Percentiles rank a stretch among this genome's conserved stretches.
These are phyloP conservation scores for Oxycera nigricornis DNA, from an alignment of 2,888 invertebrate genomes.

Conservation along the genomic window DNA sequence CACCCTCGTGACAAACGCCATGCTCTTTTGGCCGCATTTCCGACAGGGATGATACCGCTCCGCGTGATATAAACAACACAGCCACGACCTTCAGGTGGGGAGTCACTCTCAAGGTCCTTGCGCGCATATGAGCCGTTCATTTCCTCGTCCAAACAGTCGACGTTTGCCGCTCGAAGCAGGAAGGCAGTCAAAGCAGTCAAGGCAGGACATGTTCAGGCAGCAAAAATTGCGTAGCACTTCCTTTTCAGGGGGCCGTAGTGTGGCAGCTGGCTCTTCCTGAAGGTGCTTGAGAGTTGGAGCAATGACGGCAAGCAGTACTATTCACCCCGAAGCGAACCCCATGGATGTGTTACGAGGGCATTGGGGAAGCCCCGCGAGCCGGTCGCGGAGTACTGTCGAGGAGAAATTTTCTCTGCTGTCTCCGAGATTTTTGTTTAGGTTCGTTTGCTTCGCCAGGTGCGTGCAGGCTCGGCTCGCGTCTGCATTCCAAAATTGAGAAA, in stretches of 20 bases:
- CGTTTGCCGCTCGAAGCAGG: not conserved
- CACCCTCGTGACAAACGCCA: constrained; percentile 2
- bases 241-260: not conserved
- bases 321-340: not conserved
- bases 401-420: not conserved
- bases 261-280: not conserved
- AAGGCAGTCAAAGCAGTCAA: not conserved
- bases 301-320: not conserved
- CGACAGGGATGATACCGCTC: not conserved
- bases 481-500: constrained; percentile 1
- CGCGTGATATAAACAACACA: constrained; percentile 22
- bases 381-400: not conserved
- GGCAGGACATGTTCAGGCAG: not conserved
- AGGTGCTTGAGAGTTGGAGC: too few species aligned
- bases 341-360: too few species aligned
- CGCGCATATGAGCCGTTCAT: constrained; percentile 14
- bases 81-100: constrained; percentile 33
- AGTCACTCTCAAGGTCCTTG: constrained; percentile 29
- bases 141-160: constrained; percentile 9
- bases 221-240: constrained; percentile 32
- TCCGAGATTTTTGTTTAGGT: not conserved
- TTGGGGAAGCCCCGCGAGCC: not conserved
- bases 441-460: constrained; percentile 15
- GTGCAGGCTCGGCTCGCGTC: constrained; percentile 22
- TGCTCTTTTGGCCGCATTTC: not conserved